Conservation (phyloP, 1,140 invertebrate species). For the Stenopsyche tienmushanensis region DNA sequence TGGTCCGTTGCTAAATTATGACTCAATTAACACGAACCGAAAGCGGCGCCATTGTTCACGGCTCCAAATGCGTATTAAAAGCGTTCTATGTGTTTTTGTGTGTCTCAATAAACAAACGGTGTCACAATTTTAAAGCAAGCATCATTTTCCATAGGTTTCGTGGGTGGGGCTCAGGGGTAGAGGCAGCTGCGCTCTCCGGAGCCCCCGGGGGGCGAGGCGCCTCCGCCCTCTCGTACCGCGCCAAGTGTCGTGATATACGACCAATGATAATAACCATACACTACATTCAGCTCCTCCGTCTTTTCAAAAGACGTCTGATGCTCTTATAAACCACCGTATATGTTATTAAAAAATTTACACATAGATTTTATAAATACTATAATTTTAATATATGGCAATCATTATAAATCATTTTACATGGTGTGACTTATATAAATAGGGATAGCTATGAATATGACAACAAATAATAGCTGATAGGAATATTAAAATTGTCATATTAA, state of each 20-base stretch:
- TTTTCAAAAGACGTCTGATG: not conserved
- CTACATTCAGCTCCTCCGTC: not conserved
- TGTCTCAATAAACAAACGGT: not conserved
- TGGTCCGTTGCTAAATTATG: no score
- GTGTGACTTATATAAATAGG: no score
- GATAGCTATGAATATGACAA: no score
- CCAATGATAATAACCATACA: slow-evolving; percentile 19
- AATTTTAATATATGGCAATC: no score
- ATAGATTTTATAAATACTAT: no score
- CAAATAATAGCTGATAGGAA: no score
- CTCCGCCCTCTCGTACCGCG: slow-evolving; percentile 24
- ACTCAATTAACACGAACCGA: slow-evolving; percentile 11
- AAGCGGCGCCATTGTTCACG: no score
- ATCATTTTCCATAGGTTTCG: not conserved
- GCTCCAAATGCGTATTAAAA: not conserved
- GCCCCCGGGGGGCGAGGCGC: slow-evolving; percentile 35
- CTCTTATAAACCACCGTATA: no score
- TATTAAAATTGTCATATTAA: no score
- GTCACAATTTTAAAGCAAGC: not conserved
- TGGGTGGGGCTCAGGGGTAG: slow-evolving; percentile 1
- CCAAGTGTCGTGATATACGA: slow-evolving; percentile 39
- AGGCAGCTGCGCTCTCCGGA: slow-evolving; percentile 14
- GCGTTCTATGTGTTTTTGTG: slow-evolving; percentile 1
- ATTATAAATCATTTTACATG: no score
- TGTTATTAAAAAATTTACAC: no score